Conservation (phyloP, 2,113 vertebrate species). For the Cyprinodon variegatus region DNA sequence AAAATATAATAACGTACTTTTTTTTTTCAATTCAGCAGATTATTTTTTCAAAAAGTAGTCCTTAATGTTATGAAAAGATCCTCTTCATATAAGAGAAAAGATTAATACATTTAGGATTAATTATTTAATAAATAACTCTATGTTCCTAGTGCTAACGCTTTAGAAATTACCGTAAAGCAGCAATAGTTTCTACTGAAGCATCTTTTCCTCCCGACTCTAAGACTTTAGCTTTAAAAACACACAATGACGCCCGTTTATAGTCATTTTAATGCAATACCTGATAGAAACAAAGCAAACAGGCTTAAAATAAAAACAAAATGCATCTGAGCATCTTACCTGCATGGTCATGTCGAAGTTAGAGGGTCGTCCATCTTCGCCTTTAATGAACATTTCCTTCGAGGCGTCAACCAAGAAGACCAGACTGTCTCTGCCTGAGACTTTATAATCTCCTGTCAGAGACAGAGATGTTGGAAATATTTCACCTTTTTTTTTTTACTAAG, state of each 20-base stretch:
- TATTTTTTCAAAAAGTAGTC: no score
- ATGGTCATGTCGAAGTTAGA: slow-evolving; percentile 93
- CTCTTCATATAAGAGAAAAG: no score
- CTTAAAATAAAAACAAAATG: neutral
- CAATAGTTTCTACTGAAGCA: no score
- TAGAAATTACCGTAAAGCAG: no score
- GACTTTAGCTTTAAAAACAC: neutral
- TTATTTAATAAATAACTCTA: no score
- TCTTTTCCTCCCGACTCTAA: neutral
- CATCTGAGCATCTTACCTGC: slow-evolving; percentile 77
- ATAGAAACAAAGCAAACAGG: neutral
- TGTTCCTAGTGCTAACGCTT: no score
- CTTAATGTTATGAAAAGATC: no score
- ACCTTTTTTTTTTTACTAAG: neutral
- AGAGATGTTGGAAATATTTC: neutral
- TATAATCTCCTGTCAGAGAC: slow-evolving; percentile 76
- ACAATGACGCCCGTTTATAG: neutral
- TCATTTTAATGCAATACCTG: neutral
- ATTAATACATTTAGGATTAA: no score
- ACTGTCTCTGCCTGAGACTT: slow-evolving; percentile 87
- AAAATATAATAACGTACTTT: no score
- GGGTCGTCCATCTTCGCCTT: slow-evolving; percentile 71
- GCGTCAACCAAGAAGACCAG: slow-evolving; percentile 95
- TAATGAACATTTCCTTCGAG: slow-evolving; percentile 90
- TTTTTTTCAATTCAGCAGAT: no score